Evolutionary conservation across 2,888 invertebrate species (phyloP).

Genomic region (Dolichomitus sp.): DNA sequence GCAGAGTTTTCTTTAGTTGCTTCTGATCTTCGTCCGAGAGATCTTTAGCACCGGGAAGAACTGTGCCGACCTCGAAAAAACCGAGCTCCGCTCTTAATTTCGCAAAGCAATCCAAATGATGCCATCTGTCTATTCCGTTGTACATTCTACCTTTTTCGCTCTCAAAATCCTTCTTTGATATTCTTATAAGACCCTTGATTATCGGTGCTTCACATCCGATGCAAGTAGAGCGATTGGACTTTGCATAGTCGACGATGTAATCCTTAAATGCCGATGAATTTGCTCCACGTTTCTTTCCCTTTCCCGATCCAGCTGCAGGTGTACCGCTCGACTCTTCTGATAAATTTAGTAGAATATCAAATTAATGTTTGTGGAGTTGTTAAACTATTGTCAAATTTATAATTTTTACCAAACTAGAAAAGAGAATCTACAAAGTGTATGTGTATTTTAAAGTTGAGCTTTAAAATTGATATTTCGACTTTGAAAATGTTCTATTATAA

Average conservation of each 20-base stretch:
- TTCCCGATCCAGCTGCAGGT: constrained; percentile 83
- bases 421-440: too few relatives aligned
- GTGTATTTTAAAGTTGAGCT: too few relatives aligned
- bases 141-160: constrained; percentile 93
- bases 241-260: constrained; percentile 94
- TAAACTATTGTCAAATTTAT: too few relatives aligned
- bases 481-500: too few relatives aligned
- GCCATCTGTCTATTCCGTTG: constrained; percentile 96
- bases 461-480: too few relatives aligned
- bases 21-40: constrained; percentile 92
- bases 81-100: constrained; percentile 91
- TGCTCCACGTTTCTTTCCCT: constrained; percentile 87
- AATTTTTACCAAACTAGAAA: too few relatives aligned
- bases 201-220: constrained; percentile 95
- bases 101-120: constrained; percentile 96
- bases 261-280: constrained; percentile 88
- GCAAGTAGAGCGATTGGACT: constrained; percentile 93
- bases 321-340: constrained; percentile 66
- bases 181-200: constrained; percentile 89
- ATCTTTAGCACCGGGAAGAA: constrained; percentile 92
- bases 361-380: not conserved
- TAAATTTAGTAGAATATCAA: not conserved
- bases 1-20: constrained; percentile 89
- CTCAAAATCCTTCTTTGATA: constrained; percentile 95
- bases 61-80: constrained; percentile 91